These are phyloP conservation scores for Pomatostomus ruficeps DNA, from an alignment of 2,113 vertebrate genomes.

Conservation along the genomic window DNA sequence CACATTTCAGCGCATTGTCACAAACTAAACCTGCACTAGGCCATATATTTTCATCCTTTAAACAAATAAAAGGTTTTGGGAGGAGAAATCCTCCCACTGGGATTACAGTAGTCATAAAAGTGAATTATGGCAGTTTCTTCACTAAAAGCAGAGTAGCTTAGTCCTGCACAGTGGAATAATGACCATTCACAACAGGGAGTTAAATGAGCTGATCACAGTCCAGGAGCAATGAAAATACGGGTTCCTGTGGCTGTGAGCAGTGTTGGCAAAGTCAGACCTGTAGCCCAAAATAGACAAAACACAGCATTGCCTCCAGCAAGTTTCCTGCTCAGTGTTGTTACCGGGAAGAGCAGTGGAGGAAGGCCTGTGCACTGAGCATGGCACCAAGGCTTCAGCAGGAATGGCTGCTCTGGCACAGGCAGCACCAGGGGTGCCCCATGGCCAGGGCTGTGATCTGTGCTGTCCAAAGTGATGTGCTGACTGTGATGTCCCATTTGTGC, in stretches of 20 bases:
- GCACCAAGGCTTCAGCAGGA: neutral
- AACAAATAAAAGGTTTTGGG: neutral
- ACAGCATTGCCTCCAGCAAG: neutral
- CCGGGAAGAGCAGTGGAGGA: neutral
- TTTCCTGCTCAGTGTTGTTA: neutral
- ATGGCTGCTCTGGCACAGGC: neutral
- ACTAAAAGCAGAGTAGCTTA: neutral
- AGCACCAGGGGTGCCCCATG: neutral
- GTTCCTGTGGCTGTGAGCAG: neutral
- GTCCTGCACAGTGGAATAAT: neutral
- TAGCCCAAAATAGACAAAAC: neutral
- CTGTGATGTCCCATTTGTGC: neutral
- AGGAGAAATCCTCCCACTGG: neutral
- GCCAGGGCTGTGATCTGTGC: neutral
- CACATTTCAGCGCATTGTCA: neutral
- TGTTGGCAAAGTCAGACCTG: neutral
- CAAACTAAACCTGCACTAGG: neutral
- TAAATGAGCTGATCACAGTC: neutral
- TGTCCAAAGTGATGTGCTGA: rapidly evolving
- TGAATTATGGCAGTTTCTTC: neutral
- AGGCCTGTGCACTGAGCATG: neutral
- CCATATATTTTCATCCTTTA: neutral
- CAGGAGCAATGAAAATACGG: neutral
- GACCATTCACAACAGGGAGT: neutral
- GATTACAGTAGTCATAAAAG: neutral